Evolutionary conservation across 2,797 vertebrate genomes (phyloP), one percentile per base, ranked within the genome.

Genomic region (Hipposideros larvatus): DNA sequence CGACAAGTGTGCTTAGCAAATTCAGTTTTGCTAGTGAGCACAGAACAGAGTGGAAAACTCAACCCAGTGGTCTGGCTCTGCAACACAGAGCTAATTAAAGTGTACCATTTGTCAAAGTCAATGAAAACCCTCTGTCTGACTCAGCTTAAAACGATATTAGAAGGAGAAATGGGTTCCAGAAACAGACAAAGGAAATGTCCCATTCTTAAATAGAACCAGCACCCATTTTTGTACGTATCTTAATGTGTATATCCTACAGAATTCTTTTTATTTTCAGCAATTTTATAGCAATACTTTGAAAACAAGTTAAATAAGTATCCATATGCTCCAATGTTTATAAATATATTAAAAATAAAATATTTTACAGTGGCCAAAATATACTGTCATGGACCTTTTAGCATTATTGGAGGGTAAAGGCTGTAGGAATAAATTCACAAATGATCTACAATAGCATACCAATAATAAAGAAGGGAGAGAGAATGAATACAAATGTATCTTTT

Each of bases 21-120:
- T 48, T 68, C n/a, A 87, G 28, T 71, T 78, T 57, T 90, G 59
- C 26, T 75, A 37, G 53, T 48, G 63, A 91, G 53, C 19, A 93
- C 79, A 55, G 66, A 34, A 91, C 18, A 74, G 41, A 48, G 59
- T 74, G 43, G 21, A 78, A 90, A 96, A 78, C 74, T 80, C 82
- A 83, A 48, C 61, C 65, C 78, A 68, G 65, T 2, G 10, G 55
- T 74, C 65, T 84, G 87, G 55, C 61, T 86, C 88, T 95, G 74
- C 55, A 55, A 65, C 61, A 71, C 57, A 91, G 21, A 93, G 83
- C 91, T 97, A 96, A 87, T 96, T 94, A 87, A 94, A 93, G 83
- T 51, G 43, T 8, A 43, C 21, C n/a, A 51, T 96, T 86, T 92
- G 78, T 95, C 96, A 86, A 95, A 92, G 93, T 92, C 74, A 77